These are phyloP conservation scores for Ceratitis capitata DNA, from an alignment of 1,140 invertebrate genomes.

Conservation along the genomic window DNA sequence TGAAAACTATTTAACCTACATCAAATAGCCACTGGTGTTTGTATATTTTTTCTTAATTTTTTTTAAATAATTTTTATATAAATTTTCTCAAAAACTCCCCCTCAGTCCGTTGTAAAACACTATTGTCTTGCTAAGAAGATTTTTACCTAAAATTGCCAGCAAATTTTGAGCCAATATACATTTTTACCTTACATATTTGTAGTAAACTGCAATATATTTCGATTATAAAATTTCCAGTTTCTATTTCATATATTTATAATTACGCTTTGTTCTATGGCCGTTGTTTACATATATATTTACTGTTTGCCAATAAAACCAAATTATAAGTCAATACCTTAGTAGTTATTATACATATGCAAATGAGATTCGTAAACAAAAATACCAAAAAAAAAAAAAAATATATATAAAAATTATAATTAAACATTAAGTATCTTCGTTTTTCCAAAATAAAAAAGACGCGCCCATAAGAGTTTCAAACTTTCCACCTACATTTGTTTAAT, in stretches of 20 bases:
- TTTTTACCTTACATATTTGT: constrained; percentile 49
- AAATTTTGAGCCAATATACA: constrained; percentile 52
- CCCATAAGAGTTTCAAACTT: constrained; percentile 37
- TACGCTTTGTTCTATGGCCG: constrained; percentile 9
- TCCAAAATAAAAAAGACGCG: background rate
- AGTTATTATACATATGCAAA: constrained; percentile 12
- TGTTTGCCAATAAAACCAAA: background rate
- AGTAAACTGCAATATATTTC: constrained; percentile 42
- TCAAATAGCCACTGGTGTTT: background rate
- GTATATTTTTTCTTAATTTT: background rate
- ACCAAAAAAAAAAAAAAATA: background rate
- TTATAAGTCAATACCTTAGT: background rate
- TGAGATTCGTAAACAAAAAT: constrained; percentile 2
- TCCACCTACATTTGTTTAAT: constrained; percentile 34
- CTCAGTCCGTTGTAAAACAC: constrained; percentile 48
- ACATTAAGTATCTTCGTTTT: constrained; percentile 12
- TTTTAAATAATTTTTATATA: no score
- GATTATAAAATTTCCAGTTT: constrained; percentile 1
- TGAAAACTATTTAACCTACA: background rate
- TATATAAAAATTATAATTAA: background rate
- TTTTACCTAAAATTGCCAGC: constrained; percentile 53
- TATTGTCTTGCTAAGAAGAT: constrained; percentile 55
- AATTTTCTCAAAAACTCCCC: background rate
- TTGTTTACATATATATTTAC: constrained; percentile 8
- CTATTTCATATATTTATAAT: no score